Evolutionary conservation across 35 echinoderm and acorn worm genomes (phyloP), one percentile per base, ranked within the genome.

Genomic region (Lytechinus pictus): DNA sequence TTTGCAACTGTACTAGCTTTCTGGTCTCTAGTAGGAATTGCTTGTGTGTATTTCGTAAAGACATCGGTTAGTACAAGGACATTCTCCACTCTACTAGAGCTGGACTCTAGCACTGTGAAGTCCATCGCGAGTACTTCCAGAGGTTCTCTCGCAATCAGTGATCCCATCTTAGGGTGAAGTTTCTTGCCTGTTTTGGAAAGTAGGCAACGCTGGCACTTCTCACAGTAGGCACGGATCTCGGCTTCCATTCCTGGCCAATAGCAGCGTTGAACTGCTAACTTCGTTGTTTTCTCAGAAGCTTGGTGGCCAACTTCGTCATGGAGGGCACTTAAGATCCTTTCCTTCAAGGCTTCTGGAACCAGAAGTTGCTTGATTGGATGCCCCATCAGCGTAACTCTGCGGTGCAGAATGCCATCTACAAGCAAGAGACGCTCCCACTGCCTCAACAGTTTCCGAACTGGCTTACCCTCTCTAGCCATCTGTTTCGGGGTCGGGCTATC

Each of bases 1-100:
- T 60, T 61, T 8, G 97, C 97, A 3, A 96, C 96, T 0, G 97
- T 98, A 8, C 9, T 89, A 3, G 97, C 96, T 55, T 89, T 95
- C 54, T 98, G 96, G 89, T 98, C 96, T 52, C 90, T 94, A 0
- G 94, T 94, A 54, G 97, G 96, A 13, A 98, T 92, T 8, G 96
- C 97, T 57, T 96, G 96, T 57, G 97, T 96, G 86, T 92, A 98
- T 58, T 98, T 98, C 0, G 96, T 96, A 54, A 96, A 98, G 10
- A 98, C 61, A 89, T 98, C 96, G 8, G 97, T 98, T 10, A 98
- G n/a, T n/a, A n/a, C n/a, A n/a, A n/a, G n/a, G n/a, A n/a, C n/a
- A n/a, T n/a, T n/a, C n/a, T n/a, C n/a, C 1, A 95, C 52, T 9
- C 61, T 92, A 28, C 56, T 94, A 10, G 61, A 33, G 28, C 94